These are phyloP conservation scores for Mesocentrotus franciscanus DNA, from an alignment of 53 echinoderm and acorn worm species.

Conservation along the genomic window DNA sequence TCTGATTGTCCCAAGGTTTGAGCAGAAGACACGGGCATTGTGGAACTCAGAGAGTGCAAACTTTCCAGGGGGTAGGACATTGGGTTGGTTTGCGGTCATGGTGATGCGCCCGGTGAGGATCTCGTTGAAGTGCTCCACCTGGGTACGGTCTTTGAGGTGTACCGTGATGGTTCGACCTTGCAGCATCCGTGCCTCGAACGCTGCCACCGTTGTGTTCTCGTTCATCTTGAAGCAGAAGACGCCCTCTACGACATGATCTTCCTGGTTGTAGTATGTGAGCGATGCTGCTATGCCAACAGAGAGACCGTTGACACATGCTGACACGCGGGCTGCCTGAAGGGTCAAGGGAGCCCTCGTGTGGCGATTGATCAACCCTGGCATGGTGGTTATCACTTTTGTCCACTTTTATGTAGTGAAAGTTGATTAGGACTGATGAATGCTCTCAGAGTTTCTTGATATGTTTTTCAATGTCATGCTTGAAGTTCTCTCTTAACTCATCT, in stretches of 20 bases:
- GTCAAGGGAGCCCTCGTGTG: slow-evolving; percentile 90
- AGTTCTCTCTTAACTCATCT: not conserved
- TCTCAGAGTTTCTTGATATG: not conserved
- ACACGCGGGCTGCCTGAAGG: slow-evolving; percentile 86
- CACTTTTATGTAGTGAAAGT: not conserved
- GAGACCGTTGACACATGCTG: slow-evolving; percentile 93
- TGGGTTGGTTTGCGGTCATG: slow-evolving; percentile 74
- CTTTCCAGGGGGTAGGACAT: slow-evolving; percentile 88
- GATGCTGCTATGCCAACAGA: slow-evolving; percentile 92
- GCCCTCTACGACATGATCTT: slow-evolving; percentile 98
- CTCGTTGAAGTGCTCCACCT: slow-evolving; percentile 93
- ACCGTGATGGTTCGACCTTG: slow-evolving; percentile 89
- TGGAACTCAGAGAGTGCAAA: slow-evolving; percentile 94
- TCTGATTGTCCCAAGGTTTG: slow-evolving; percentile 94
- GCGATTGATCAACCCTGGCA: slow-evolving; percentile 96
- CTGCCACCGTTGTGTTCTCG: slow-evolving; percentile 88
- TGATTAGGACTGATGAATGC: not conserved
- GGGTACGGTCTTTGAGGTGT: slow-evolving; percentile 90
- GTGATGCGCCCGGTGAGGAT: slow-evolving; percentile 84
- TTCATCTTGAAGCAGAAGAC: slow-evolving; percentile 89
- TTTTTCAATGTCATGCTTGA: not conserved
- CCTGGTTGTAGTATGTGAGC: slow-evolving; percentile 94
- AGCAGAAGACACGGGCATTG: slow-evolving; percentile 91
- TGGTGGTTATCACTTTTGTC: slow-evolving; percentile 44
- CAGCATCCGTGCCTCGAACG: slow-evolving; percentile 94